A percentile compares a stretch with the other conserved stretches of the same genome.
Evolutionary conservation across 2,113 vertebrate species (phyloP).

Genomic region (Macrotus californicus): DNA sequence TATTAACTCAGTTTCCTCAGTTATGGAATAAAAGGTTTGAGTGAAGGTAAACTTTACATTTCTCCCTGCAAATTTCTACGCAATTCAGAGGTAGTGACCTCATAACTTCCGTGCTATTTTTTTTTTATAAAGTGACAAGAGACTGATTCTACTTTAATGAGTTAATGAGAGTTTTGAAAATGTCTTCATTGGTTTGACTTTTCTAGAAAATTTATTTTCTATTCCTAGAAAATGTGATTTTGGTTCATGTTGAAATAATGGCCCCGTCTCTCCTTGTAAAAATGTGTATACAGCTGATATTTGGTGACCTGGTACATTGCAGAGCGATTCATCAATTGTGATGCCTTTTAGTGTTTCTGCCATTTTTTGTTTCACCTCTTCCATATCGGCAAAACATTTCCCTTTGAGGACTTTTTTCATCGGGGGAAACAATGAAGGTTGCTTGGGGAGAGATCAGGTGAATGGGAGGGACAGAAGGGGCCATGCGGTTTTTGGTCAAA

Average conservation of each 20-base stretch:
- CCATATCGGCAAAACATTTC: no score
- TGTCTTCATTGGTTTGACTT: not conserved
- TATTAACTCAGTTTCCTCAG: not conserved
- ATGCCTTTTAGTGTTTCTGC: no score
- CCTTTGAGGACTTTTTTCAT: no score
- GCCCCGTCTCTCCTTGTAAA: not conserved
- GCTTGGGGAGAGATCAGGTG: no score
- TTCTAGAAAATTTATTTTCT: not conserved
- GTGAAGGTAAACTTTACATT: not conserved
- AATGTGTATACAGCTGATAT: not conserved
- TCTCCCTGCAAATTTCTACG: not conserved
- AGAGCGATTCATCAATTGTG: not conserved
- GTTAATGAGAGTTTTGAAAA: not conserved
- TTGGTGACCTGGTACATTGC: not conserved
- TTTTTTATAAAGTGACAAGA: not conserved
- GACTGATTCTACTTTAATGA: not conserved
- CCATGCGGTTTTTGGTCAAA: no score
- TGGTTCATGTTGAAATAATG: not conserved
- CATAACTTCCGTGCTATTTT: not conserved
- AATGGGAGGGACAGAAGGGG: no score
- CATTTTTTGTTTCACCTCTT: no score
- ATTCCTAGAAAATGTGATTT: not conserved
- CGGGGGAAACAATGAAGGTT: no score
- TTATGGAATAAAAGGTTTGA: not conserved
- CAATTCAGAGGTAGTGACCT: not conserved